Base-by-base conservation (phyloP, 2,888 invertebrate genomes). In the Sarcophaga variegata region DNA sequence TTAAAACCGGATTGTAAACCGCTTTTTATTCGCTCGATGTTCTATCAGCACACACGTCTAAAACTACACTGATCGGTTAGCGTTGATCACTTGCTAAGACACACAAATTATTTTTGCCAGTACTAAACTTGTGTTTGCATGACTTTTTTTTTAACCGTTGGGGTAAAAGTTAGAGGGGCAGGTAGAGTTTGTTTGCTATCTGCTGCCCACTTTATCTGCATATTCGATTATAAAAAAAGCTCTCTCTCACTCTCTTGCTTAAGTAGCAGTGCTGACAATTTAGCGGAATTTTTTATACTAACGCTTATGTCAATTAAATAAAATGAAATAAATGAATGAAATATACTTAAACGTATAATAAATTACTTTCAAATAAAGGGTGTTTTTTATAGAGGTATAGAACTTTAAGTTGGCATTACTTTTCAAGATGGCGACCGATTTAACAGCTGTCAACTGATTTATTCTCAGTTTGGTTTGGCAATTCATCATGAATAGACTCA, bases 31-130 rank as follows among this genome's bases (percentile, higher is more conserved):
- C 2, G 25, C 11, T 60, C 66, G 70, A 25, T 22, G 81, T 84
- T 87, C 79, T 87, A 76, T 64, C 64, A 82, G 62, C 79, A 76
- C 81, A 82, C 79, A 84, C 78, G 87, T 79, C 81, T 82, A 80
- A 87, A 82, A 75, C 79, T 87, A 84, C 72, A 87, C 87, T 87
- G 87, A 87, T 87, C 87, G 76, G 45, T 67, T 25, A 22, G 37
- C 22, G 70, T 69, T 37, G 74, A 85, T 78, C 54, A 54, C 4
- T 54, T 54, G 54, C 17, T 14, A 14, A 54, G 54, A 0, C 54
- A 49, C 49, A 54, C 12, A 17, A 14, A 14, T 10, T 54, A 10
- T 10, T 10, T 37, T 37, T 54, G 54, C 54, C 54, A 54, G 54
- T 54, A 37, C 37, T 37, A 54, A 54, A 54, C 17, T 17, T 54